Evolutionary conservation across 2,113 vertebrate species (phyloP).

Genomic region (Triplophysa tibetana): DNA sequence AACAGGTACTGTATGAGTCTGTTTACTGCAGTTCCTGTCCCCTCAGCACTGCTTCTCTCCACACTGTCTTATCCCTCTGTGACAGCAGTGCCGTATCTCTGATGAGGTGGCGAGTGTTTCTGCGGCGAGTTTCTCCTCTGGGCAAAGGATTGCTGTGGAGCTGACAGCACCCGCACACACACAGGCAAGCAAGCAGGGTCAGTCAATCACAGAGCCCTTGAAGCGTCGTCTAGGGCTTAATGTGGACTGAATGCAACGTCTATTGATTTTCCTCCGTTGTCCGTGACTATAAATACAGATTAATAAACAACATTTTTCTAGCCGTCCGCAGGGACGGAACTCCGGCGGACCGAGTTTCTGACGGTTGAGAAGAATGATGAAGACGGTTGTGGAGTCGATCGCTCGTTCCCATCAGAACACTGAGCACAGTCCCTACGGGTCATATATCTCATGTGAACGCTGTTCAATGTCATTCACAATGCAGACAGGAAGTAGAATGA

Average conservation of each 20-base stretch:
- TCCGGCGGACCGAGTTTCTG: constrained; percentile 8
- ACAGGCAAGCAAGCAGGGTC: constrained; percentile 18
- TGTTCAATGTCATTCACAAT: constrained; percentile 16
- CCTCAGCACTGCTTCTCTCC: background rate
- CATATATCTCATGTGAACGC: background rate
- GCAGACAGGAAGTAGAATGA: constrained; percentile 1
- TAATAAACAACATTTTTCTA: constrained; percentile 63
- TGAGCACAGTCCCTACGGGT: background rate
- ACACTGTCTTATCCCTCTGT: background rate
- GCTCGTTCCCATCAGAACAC: background rate
- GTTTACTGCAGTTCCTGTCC: background rate
- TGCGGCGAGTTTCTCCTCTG: constrained; percentile 7
- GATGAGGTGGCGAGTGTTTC: constrained; percentile 6
- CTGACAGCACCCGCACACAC: constrained; percentile 50
- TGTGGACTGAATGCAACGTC: constrained; percentile 56
- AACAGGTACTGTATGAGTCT: no score
- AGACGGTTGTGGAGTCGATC: constrained; percentile 6
- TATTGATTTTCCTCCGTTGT: constrained; percentile 66
- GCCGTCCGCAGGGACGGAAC: constrained; percentile 43
- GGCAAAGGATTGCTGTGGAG: background rate
- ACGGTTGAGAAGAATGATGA: constrained; percentile 11
- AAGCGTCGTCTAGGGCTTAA: constrained; percentile 59
- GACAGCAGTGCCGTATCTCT: background rate
- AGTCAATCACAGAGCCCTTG: constrained; percentile 65
- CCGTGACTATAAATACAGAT: constrained; percentile 66